These are phyloP conservation scores for Microtus richardsoni DNA, from an alignment of 2,113 vertebrate species.

Conservation along the genomic window DNA sequence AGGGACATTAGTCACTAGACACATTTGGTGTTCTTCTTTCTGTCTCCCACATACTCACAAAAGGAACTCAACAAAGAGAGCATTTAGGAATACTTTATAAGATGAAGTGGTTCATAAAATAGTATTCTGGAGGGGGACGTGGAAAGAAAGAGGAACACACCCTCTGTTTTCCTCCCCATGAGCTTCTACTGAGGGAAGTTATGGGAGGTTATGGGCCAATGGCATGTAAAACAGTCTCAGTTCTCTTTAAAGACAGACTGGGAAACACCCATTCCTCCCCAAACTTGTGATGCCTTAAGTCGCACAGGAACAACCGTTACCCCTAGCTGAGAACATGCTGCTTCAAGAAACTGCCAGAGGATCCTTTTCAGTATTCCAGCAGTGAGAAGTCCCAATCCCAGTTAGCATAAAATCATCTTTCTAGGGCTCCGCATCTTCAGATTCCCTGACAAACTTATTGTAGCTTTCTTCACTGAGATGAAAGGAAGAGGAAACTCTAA, in stretches of 20 bases:
- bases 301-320: background rate
- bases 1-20: background rate
- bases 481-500: background rate
- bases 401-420: background rate
- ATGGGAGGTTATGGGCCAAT: background rate
- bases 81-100: background rate
- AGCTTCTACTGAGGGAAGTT: slow-evolving; percentile 23
- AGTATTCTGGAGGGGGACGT: background rate
- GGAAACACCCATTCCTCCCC: slow-evolving; percentile 36
- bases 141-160: slow-evolving; percentile 15
- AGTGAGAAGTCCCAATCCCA: background rate
- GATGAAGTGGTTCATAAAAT: background rate
- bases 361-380: fast-evolving
- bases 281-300: slow-evolving; percentile 10
- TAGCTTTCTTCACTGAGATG: background rate
- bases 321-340: background rate
- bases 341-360: background rate
- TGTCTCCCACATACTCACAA: background rate
- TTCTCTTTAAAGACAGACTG: slow-evolving; percentile 41
- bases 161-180: background rate
- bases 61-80: background rate
- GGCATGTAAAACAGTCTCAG: slow-evolving; percentile 51
- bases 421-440: background rate
- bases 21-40: background rate
- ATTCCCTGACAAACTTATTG: background rate